Evolutionary conservation across 2,113 vertebrate species (phyloP), one percentile per base, ranked within the genome.

Genomic region (Indicator indicator): DNA sequence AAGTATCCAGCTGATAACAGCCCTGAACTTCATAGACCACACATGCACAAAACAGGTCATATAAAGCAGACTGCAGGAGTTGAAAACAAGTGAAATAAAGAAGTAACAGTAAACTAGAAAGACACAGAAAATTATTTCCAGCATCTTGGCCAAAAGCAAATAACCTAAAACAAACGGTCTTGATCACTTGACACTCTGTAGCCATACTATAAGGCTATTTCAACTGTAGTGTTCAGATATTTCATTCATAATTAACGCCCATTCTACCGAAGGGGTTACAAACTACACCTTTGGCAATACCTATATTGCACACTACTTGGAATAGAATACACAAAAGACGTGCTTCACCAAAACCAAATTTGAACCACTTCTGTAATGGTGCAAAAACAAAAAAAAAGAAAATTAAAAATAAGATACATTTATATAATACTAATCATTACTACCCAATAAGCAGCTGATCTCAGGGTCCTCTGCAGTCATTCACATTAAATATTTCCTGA

Each of bases 51-150:
- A 84, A 54, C 15, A 32, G 21, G 64, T n/a, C 32, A 58, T 14
- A 5, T 1, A 33, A 59, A 67, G 50, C 24, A 55, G 40, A 79
- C 26, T 44, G 6, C 24, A 4, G 0, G 38, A n/a, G 16, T 1
- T 50, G 59, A 91, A 54, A 89, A 19, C 26, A 92, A 84, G 9
- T 30, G 14, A 32, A 89, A 68, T 48, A 48, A 30, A 68, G 59
- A 92, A 64, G 70, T 36, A 65, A 23, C n/a, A 88, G 10, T 62
- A 40, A 89, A 83, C 18, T 62, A n/a, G 36, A 90, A 90, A 93
- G 3, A 69, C 6, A 9, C 59, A 18, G 76, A 83, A 52, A 70
- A 80, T 40, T 23, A 65, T 42, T 89, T 91, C 40, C 74, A 91
- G 55, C 30, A 85, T 32, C 44, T 73, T 12, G 4, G 46, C 30